Base-by-base conservation (phyloP, 2,113 vertebrate genomes). In the Ceyx margarethae region DNA sequence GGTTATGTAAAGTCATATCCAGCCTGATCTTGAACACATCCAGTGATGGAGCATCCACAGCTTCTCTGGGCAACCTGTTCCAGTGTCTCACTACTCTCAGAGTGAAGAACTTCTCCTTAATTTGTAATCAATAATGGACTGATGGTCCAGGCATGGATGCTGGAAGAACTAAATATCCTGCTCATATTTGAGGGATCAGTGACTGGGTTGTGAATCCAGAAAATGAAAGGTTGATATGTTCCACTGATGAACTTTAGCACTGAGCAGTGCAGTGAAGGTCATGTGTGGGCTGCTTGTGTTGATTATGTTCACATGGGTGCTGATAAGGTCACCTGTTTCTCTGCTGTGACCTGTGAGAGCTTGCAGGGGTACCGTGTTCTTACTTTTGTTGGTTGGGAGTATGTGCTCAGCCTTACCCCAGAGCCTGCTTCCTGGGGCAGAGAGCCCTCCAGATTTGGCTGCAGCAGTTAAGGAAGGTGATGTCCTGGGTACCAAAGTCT, bases 91-190 rank as follows among this genome's bases (percentile, higher is more conserved):
- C 18, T 22, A 50, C 48, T 22, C 48, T 50, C 48, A 50, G 48
- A 23, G 20, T 50, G 20, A 50, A 50, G 48, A 50, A 23, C 48
- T 50, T 23, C 48, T 50, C 18, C 48, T 22, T 50, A 23, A 50
- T 50, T 50, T 23, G 21, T 50, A 50, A 23, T 50, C 48, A 50
- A 12, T 7, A 26, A 73, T 37, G 48, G 12, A 43, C 15, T 43
- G 25, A 26, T 57, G 37, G 17, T 28, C 35, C 29, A n/a, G n/a
- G 5, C 15, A 3, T 6, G 23, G 37, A 9, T 15, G 11, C 20
- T 33, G 35, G 7, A 22, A 15, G 29, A 29, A 58, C 13, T 68
- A 5, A 22, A 73, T 58, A 7, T 4, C 62, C 9, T 0, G 0
- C 37, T 64, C 8, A 22, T 31, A n/a, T 29, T 2, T 33, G 43